Conservation (phyloP, 2,797 vertebrate genomes). For the Anniella stebbinsi region DNA sequence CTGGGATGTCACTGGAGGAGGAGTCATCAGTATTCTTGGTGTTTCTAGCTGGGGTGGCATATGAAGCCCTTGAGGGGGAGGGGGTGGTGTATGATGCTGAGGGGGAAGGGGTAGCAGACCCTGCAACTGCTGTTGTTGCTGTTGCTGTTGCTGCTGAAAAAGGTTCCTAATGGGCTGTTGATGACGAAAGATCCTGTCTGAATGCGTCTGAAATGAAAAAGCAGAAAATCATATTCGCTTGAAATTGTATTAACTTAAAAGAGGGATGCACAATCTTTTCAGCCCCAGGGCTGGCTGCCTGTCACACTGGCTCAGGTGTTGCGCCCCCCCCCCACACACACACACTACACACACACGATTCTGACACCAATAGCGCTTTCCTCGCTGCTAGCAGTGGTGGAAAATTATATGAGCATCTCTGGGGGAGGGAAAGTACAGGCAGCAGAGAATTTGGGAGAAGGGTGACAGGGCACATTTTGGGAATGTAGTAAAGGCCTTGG, state of each 20-base stretch:
- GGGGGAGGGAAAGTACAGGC: no score
- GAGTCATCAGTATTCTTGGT: slow-evolving; percentile 87
- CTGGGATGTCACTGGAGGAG: slow-evolving; percentile 84
- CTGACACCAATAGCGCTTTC: no score
- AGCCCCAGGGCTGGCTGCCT: no score
- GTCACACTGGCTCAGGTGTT: no score
- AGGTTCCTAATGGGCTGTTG: slow-evolving; percentile 82
- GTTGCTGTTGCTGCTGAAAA: slow-evolving; percentile 80
- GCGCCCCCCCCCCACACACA: no score
- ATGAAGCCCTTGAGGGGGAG: slow-evolving; percentile 80
- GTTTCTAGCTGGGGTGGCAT: slow-evolving; percentile 88
- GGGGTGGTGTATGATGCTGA: slow-evolving; percentile 83
- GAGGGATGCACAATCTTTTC: no score
- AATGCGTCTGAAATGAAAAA: slow-evolving; percentile 77
- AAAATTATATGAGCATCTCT: no score
- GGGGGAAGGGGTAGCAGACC: slow-evolving; percentile 91
- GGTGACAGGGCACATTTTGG: no score
- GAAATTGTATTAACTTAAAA: slow-evolving; percentile 51
- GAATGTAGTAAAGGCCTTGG: no score
- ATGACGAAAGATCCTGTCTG: slow-evolving; percentile 79
- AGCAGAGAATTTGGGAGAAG: no score
- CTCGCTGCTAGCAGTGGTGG: no score
- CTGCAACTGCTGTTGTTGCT: slow-evolving; percentile 84
- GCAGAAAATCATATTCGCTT: slow-evolving; percentile 59
- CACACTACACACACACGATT: no score